Evolutionary conservation across 2,113 vertebrate genomes (phyloP).

Genomic region (Nanger granti): DNA sequence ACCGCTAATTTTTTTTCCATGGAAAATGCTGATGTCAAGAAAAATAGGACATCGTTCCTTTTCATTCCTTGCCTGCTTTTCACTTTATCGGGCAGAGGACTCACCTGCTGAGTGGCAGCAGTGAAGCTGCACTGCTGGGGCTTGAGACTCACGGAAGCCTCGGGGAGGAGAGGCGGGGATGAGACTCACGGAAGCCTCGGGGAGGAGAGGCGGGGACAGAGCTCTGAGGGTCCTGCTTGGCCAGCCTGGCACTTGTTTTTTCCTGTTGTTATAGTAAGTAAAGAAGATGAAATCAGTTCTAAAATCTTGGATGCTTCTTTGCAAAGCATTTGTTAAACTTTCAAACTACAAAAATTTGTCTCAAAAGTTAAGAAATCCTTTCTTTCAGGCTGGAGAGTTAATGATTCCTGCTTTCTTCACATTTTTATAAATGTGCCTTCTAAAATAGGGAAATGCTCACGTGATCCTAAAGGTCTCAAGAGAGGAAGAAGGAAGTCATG

Average conservation of each 20-base stretch:
- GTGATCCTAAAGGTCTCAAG: background rate
- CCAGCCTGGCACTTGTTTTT: background rate
- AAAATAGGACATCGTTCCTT: background rate
- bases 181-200: background rate
- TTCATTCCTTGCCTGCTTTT: background rate
- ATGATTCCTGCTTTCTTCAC: background rate
- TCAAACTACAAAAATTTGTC: background rate
- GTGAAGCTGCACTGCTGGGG: background rate
- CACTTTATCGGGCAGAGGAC: background rate
- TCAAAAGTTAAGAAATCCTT: background rate
- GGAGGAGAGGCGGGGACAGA: background rate
- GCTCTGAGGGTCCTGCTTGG: background rate
- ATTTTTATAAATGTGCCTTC: background rate
- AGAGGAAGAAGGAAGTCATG: background rate
- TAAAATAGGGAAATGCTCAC: background rate
- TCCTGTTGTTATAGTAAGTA: slow-evolving; percentile 34
- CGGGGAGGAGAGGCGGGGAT: background rate
- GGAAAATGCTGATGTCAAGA: background rate
- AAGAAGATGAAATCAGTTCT: background rate
- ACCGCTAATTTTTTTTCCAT: background rate
- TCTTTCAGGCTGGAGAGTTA: background rate
- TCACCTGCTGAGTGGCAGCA: background rate
- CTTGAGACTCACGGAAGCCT: background rate
- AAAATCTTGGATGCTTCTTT: background rate
- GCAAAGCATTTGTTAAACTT: background rate